Evolutionary conservation across 2,888 invertebrate genomes (phyloP).

Genomic region (Coleophora deauratella): DNA sequence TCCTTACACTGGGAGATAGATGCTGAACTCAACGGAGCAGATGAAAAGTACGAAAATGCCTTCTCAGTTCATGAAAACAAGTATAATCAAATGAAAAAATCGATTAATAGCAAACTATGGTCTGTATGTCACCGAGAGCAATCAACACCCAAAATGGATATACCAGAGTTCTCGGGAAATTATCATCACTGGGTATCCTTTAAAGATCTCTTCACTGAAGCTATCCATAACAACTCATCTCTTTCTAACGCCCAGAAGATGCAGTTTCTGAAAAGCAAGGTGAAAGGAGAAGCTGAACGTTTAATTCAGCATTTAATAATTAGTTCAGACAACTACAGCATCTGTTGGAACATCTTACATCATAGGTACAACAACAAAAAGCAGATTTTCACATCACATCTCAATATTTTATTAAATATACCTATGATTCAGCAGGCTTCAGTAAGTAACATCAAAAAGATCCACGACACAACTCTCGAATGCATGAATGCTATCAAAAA

Average conservation of each 20-base stretch:
- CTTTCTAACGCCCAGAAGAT: conserved; percentile 15
- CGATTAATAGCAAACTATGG: conserved; percentile 16
- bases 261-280: no score
- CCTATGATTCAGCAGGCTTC: conserved; percentile 14
- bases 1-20: conserved; percentile 17
- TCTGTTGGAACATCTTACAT: no score
- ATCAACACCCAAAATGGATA: conserved; percentile 15
- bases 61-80: conserved; percentile 12
- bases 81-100: conserved; percentile 13
- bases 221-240: conserved; percentile 16
- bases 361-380: no score
- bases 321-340: no score
- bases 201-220: conserved; percentile 17
- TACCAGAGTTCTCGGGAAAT: conserved; percentile 14
- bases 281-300: no score
- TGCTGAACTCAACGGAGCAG: conserved; percentile 11
- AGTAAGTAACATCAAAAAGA: conserved; percentile 10
- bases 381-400: no score
- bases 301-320: no score
- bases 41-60: conserved; percentile 12
- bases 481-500: conserved; percentile 18
- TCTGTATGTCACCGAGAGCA: conserved; percentile 12
- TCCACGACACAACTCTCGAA: no score
- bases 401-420: conserved; percentile 13
- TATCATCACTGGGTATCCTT: conserved; percentile 16